Percentiles rank a stretch among this genome's conserved stretches.
These are phyloP conservation scores for Drosophila setosimentum DNA, from an alignment of 2,888 invertebrate genomes.

Conservation along the genomic window DNA sequence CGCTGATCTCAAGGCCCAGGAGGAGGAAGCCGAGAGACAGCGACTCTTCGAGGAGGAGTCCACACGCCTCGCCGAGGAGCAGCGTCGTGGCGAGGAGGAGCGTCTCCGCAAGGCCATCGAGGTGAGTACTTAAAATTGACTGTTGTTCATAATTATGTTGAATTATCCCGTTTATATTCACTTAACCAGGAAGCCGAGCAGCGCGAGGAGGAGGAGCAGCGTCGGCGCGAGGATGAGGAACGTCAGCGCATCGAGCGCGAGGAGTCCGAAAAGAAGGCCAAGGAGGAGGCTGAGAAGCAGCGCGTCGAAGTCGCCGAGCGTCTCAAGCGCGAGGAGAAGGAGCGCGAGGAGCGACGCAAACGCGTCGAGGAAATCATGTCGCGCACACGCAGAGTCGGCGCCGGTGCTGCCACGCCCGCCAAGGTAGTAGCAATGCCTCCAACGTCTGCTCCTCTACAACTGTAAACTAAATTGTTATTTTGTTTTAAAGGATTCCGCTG, in stretches of 20 bases:
- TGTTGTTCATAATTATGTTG: background rate
- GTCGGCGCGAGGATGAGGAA: constrained; percentile 89
- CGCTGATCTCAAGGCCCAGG: constrained; percentile 89
- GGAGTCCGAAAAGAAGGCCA: constrained; percentile 91
- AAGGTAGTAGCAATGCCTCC: constrained; percentile 79
- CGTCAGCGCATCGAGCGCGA: constrained; percentile 89
- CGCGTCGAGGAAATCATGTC: constrained; percentile 97
- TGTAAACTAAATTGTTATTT: background rate
- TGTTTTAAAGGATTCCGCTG: constrained; percentile 66
- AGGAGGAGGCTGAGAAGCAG: constrained; percentile 94
- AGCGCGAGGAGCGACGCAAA: constrained; percentile 94
- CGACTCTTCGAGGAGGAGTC: constrained; percentile 93
- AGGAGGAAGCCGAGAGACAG: constrained; percentile 93
- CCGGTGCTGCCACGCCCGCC: constrained; percentile 76
- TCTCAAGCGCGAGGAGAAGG: constrained; percentile 94
- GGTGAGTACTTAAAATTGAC: constrained; percentile 83
- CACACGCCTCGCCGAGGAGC: constrained; percentile 91
- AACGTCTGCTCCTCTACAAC: background rate
- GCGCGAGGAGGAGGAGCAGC: constrained; percentile 91
- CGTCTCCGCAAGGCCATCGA: constrained; percentile 93
- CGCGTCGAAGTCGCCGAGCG: constrained; percentile 93
- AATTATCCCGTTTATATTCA: background rate
- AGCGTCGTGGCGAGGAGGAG: constrained; percentile 93
- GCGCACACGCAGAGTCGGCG: constrained; percentile 88
- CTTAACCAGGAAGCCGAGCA: constrained; percentile 88